phyloP scores from a whole-genome alignment of 1,140 invertebrate species.

The Oedothorax gibbosus region DNA sequence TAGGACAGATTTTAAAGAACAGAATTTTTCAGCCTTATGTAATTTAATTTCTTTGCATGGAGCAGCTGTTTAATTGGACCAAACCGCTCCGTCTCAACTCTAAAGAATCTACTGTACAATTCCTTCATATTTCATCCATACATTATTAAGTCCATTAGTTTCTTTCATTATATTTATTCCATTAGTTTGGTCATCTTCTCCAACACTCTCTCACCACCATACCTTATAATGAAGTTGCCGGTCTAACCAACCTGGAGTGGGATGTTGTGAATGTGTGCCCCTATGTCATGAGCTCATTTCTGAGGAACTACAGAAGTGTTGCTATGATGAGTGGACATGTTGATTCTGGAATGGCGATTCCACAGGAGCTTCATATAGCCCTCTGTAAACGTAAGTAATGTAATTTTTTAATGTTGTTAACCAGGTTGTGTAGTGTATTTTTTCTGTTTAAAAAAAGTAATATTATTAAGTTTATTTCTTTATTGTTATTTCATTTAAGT shows the following conservation, averaged over 20 bases:
- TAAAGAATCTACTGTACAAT: too few relatives aligned
- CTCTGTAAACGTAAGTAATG: slow-evolving; percentile 71
- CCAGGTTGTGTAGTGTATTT: background rate
- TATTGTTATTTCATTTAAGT: too few relatives aligned
- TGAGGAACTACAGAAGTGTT: slow-evolving; percentile 79
- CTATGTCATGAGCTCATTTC: slow-evolving; percentile 84
- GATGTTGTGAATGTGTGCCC: slow-evolving; percentile 85
- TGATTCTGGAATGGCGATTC: slow-evolving; percentile 76
- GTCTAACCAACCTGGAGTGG: slow-evolving; percentile 89
- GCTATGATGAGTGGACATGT: slow-evolving; percentile 78
- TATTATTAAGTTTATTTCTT: background rate
- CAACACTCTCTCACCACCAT: slow-evolving; percentile 84
- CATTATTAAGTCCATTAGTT: background rate
- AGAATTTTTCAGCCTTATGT: too few relatives aligned
- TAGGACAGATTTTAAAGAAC: too few relatives aligned
- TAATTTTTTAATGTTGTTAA: background rate
- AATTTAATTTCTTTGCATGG: too few relatives aligned
- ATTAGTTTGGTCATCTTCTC: slow-evolving; percentile 83
- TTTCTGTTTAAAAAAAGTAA: slow-evolving; percentile 4
- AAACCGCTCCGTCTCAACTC: too few relatives aligned
- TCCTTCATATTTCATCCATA: background rate
- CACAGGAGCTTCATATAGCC: slow-evolving; percentile 76
- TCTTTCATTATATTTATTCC: slow-evolving; percentile 28
- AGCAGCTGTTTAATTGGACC: too few relatives aligned
- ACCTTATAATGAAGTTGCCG: slow-evolving; percentile 84